Percentiles rank a stretch among this genome's conserved stretches.
Conservation (phyloP, 2,888 invertebrate genomes). For the Leptinotarsa juncta region DNA sequence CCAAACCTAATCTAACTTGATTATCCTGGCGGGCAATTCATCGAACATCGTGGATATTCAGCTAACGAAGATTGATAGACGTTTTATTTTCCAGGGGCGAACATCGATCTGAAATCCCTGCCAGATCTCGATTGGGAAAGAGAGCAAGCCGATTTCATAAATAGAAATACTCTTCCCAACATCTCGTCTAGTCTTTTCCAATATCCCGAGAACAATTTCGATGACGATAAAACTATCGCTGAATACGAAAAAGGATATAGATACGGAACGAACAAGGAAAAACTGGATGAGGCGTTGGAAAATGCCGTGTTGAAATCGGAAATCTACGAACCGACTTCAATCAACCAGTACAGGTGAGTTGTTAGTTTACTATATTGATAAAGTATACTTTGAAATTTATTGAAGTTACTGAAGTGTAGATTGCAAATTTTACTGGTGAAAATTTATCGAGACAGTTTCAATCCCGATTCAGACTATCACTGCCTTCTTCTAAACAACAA, state of each 20-base stretch:
- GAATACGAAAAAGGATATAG: constrained; percentile 64
- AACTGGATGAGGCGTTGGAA: constrained; percentile 66
- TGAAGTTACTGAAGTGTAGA: no score
- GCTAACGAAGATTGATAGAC: not conserved
- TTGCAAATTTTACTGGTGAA: no score
- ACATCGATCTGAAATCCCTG: constrained; percentile 48
- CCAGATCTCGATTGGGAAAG: constrained; percentile 55
- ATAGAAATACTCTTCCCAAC: constrained; percentile 48
- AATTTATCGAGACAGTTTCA: no score
- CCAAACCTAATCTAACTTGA: not conserved
- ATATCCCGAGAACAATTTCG: constrained; percentile 55
- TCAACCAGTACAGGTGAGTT: constrained; percentile 63
- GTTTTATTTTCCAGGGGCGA: constrained; percentile 43
- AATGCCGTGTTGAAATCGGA: constrained; percentile 74
- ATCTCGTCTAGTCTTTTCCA: constrained; percentile 58
- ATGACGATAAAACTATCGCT: constrained; percentile 61
- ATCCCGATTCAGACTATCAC: no score
- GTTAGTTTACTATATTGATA: no score
- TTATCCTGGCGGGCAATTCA: not conserved
- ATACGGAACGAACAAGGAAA: constrained; percentile 62
- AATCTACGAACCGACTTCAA: constrained; percentile 71
- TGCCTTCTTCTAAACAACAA: no score
- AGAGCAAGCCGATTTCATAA: constrained; percentile 43
- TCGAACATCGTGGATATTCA: constrained; percentile 1
- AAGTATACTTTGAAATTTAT: no score